These are phyloP conservation scores for Mus spretus DNA, from an alignment of 2,797 vertebrate species.

Conservation along the genomic window DNA sequence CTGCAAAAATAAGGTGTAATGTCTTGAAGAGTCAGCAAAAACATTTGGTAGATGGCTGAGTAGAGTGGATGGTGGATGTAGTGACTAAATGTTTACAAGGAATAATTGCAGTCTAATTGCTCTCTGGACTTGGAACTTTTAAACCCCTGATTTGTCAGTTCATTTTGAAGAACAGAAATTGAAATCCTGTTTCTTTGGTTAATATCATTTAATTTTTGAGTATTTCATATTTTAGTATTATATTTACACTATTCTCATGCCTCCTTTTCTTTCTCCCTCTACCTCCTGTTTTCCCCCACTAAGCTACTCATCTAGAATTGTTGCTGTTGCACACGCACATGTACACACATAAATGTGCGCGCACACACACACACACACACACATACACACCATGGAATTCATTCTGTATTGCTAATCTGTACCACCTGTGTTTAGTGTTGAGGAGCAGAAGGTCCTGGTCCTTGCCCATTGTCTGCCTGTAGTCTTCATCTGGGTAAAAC, in stretches of 20 bases:
- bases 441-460: neutral
- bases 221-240: neutral
- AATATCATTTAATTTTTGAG: neutral
- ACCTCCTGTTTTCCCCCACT: neutral
- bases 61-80: neutral
- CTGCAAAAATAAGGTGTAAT: neutral
- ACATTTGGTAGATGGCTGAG: neutral
- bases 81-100: neutral
- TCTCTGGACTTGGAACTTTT: neutral
- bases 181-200: neutral
- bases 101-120: conserved; percentile 34
- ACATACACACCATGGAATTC: neutral
- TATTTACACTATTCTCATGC: neutral
- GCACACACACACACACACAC: neutral
- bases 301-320: neutral
- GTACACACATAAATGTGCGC: neutral
- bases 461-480: neutral
- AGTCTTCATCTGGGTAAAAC: neutral
- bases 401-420: neutral
- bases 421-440: neutral
- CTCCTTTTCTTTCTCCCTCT: neutral
- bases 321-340: neutral
- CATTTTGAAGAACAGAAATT: neutral
- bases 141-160: neutral
- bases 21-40: neutral